Base-by-base conservation (phyloP, 2,888 invertebrate genomes). In the Drosophila mimica region DNA sequence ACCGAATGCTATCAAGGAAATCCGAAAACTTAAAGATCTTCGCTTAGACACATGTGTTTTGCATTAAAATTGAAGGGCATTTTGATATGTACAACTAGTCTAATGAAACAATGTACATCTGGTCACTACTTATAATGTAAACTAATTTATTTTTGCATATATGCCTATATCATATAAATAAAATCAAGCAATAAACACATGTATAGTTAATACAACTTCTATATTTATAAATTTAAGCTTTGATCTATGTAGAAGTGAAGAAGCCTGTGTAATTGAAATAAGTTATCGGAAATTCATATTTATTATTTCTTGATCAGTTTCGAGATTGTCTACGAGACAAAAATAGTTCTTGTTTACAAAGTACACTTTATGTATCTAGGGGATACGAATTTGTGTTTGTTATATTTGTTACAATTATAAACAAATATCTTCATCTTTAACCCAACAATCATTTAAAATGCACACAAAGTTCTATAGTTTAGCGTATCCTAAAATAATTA, bases 31-130 rank as follows among this genome's bases (percentile, higher is more conserved):
- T 53, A 30, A 54, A 43, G 51, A 49, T 67, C 30, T 54, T 28
- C 11, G n/a, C 34, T 63, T 54, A 34, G n/a, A 6, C 62, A 78
- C 85, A 83, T 77, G 51, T 88, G 85, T 74, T 83, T 74, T 36
- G 56, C 65, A 81, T 83, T 81, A 83, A 62, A 61, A n/a, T 65
- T 54, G 49, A 82, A 77, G 66, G 77, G 71, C 80, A 57, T 48
- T 30, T 54, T 53, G n/a, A 56, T 28, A 30, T 38, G 30, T 53
- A 43, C 61, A 64, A 33, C 46, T 53, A 62, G 38, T 49, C 60
- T 49, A 56, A 49, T 58, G 3, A 56, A 43, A 65, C 28, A 43
- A 34, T 31, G 36, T 52, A 58, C 67, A 56, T 30, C 40, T 74
- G 60, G 20, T 70, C 46, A 43, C 51, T 52, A 31, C 20, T 40